These are phyloP conservation scores for Neogobius melanostomus DNA, from an alignment of 2,113 vertebrate species.

Conservation along the genomic window DNA sequence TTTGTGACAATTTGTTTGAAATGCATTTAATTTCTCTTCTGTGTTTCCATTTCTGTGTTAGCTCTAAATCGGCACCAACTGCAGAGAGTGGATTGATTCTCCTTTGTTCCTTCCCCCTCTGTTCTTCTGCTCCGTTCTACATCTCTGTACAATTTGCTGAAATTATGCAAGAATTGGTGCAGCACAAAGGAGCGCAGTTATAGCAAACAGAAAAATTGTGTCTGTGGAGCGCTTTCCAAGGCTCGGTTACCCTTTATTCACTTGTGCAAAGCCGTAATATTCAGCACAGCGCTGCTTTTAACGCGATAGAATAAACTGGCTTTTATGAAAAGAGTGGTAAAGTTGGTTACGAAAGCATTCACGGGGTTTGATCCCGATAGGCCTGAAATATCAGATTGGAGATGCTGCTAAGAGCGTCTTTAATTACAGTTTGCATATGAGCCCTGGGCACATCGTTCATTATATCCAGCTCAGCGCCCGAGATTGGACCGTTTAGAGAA, in stretches of 20 bases:
- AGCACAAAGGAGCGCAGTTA: not conserved
- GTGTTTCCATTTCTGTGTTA: not conserved
- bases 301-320: not conserved
- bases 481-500: constrained; percentile 14
- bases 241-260: not conserved
- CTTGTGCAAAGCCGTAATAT: not conserved
- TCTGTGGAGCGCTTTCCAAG: not conserved
- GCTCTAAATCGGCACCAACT: not conserved
- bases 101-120: not conserved
- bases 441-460: constrained; percentile 15
- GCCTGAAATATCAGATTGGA: constrained; percentile 21
- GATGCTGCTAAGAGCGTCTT: constrained; percentile 9
- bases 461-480: constrained; percentile 19
- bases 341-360: constrained; percentile 4
- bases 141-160: not conserved
- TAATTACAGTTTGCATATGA: constrained; percentile 36
- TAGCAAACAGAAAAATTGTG: not conserved
- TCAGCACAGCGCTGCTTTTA: not conserved
- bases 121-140: not conserved
- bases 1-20: not conserved
- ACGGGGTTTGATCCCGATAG: not conserved
- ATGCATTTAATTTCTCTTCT: not conserved
- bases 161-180: not conserved
- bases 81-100: not conserved
- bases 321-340: not conserved